These are phyloP conservation scores for Trichonephila clavipes DNA, from an alignment of 1,140 invertebrate species.

Conservation along the genomic window DNA sequence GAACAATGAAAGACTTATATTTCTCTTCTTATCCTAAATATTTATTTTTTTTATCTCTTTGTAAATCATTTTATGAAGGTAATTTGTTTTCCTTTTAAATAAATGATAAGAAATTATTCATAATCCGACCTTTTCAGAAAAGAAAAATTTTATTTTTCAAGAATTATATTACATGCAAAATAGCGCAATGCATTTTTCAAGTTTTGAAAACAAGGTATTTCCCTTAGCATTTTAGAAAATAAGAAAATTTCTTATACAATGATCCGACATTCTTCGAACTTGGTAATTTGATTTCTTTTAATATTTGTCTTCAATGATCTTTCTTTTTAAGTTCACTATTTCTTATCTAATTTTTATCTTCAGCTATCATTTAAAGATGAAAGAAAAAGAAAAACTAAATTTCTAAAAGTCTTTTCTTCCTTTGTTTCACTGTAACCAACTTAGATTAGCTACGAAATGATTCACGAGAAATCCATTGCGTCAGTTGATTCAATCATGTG, in stretches of 20 bases:
- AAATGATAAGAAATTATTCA: conserved; percentile 14
- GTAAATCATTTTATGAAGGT: conserved; percentile 1
- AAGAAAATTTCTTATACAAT: too few species aligned
- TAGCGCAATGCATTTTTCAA: not conserved
- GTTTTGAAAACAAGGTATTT: not conserved
- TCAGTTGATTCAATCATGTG: not conserved
- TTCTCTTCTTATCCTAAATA: not conserved
- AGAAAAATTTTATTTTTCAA: not conserved
- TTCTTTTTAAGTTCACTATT: not conserved
- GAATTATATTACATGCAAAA: not conserved
- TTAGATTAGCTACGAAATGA: not conserved
- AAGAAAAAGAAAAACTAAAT: conserved; percentile 37
- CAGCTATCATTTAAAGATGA: not conserved
- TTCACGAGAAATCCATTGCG: not conserved
- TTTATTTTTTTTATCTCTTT: too few species aligned
- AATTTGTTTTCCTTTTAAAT: conserved; percentile 4
- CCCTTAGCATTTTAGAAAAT: not conserved
- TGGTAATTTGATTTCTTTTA: not conserved
- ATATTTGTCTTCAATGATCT: not conserved
- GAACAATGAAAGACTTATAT: not conserved
- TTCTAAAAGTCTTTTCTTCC: not conserved
- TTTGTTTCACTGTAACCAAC: conserved; percentile 40
- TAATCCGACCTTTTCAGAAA: not conserved
- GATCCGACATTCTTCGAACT: not conserved
- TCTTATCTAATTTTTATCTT: not conserved